A percentile compares a stretch with the other conserved stretches of the same genome.
phyloP scores from a whole-genome alignment of 2,888 invertebrate genomes.

The Drosophila yooni region DNA sequence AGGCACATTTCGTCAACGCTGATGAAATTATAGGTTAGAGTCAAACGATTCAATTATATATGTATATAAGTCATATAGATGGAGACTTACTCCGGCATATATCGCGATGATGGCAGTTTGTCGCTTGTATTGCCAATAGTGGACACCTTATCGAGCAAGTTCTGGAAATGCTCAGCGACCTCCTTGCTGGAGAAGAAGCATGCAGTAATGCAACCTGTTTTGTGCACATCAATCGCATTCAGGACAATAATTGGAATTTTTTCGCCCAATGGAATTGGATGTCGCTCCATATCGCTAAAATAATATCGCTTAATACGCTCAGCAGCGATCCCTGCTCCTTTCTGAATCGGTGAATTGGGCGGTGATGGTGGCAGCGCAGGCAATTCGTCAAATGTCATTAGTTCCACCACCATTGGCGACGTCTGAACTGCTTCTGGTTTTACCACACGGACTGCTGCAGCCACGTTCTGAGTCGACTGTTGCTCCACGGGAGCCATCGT shows the following conservation, averaged over 20 bases:
- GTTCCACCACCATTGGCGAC: neutral
- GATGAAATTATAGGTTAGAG: neutral
- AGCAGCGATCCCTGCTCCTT: neutral
- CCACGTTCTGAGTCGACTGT: neutral
- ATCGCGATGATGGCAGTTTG: slow-evolving; percentile 16
- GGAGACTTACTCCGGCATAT: slow-evolving; percentile 47
- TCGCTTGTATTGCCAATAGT: slow-evolving; percentile 10
- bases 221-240: slow-evolving; percentile 9
- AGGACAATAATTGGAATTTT: slow-evolving; percentile 32
- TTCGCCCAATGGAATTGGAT: slow-evolving; percentile 35
- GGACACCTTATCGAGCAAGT: neutral
- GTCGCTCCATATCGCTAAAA: slow-evolving; percentile 31
- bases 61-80: neutral
- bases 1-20: slow-evolving; percentile 63
- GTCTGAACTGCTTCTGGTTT: neutral
- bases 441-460: neutral
- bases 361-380: slow-evolving; percentile 51
- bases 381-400: neutral
- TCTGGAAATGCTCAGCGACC: slow-evolving; percentile 20
- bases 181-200: slow-evolving; percentile 30
- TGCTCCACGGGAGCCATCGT: slow-evolving; percentile 3
- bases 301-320: slow-evolving; percentile 32
- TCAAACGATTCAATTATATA: neutral
- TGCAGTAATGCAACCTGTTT: slow-evolving; percentile 45
- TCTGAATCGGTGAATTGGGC: slow-evolving; percentile 3